Evolutionary conservation across 2,888 invertebrate species (phyloP), one percentile per base, ranked within the genome.

Genomic region (Mimas tiliae): DNA sequence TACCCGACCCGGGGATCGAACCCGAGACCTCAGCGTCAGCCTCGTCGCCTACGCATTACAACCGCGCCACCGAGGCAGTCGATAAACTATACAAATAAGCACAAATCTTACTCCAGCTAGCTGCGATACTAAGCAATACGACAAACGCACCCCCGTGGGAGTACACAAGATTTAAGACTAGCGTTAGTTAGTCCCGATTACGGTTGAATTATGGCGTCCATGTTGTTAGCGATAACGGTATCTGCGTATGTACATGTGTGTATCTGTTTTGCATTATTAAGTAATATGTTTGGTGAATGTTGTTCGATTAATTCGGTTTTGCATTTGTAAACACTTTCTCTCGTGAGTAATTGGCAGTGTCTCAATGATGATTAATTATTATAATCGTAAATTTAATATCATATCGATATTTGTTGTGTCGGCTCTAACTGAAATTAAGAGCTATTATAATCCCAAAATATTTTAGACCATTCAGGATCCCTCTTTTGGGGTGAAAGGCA

Each of bases 121-220:
- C 50, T 19, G 27, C 38, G 19, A 42, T 42, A 19, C 19, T 42
- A 58, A 19, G 42, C 58, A 42, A 58, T 42, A 58, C 58, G 58
- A 58, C 58, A 58, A 58, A 19, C 58, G 58, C 42, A 58, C 42
- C 38, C 58, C 52, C 58, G 12, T 12, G 58, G 38, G 58, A 19
- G 58, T 53, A 33, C 42, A 19, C 38, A 58, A 58, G 58, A 58
- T 58, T 58, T 58, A 58, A 42, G 58, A 42, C 58, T 58, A 12
- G 58, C 58, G 42, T 58, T 58, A 58, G 58, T 42, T 58, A 58
- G 42, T 58, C 58, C 58, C 58, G 58, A 58, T 58, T 58, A 58
- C 58, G 58, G 38, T 21, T 58, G 58, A 58, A 42, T 58, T 58
- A 58, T 58, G 42, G 58, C 58, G 58, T 4, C 42, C 58, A 38